Conservation (phyloP, 2,797 vertebrate genomes). For the Sciaenops ocellatus region DNA sequence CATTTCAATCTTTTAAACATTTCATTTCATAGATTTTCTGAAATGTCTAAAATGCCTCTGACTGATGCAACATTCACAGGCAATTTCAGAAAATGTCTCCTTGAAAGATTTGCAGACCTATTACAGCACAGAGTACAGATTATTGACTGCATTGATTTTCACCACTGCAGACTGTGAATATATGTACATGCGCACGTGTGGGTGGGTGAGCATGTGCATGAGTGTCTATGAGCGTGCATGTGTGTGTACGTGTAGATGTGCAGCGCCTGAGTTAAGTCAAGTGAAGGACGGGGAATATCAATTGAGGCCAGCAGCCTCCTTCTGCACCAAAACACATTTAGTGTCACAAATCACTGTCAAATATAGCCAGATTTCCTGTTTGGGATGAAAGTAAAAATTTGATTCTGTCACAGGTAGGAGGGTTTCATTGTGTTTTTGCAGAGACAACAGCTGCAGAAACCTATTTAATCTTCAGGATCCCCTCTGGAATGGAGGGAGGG, state of each 20-base stretch:
- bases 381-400: conserved; percentile 16
- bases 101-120: conserved; percentile 32
- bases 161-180: conserved; percentile 30
- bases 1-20: conserved; percentile 11
- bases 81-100: conserved; percentile 39
- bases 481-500: conserved; percentile 23
- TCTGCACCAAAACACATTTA: conserved; percentile 37
- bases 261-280: conserved; percentile 25
- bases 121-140: conserved; percentile 9
- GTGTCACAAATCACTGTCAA: conserved; percentile 18
- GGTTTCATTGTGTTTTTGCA: conserved; percentile 32
- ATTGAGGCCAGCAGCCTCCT: conserved; percentile 13
- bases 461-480: conserved; percentile 25
- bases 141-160: conserved; percentile 57
- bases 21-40: neutral
- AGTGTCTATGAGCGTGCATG: neutral
- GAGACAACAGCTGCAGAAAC: conserved; percentile 33
- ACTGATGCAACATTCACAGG: conserved; percentile 21
- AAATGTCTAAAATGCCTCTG: conserved; percentile 13
- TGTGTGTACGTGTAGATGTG: conserved; percentile 26
- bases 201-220: neutral
- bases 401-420: conserved; percentile 36
- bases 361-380: conserved; percentile 4
- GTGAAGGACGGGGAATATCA: conserved; percentile 39
- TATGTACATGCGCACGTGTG: conserved; percentile 9